A percentile compares a stretch with the other conserved stretches of the same genome.
phyloP scores from a whole-genome alignment of 64 coral and sea anemone species.

The Orbicella faveolata region DNA sequence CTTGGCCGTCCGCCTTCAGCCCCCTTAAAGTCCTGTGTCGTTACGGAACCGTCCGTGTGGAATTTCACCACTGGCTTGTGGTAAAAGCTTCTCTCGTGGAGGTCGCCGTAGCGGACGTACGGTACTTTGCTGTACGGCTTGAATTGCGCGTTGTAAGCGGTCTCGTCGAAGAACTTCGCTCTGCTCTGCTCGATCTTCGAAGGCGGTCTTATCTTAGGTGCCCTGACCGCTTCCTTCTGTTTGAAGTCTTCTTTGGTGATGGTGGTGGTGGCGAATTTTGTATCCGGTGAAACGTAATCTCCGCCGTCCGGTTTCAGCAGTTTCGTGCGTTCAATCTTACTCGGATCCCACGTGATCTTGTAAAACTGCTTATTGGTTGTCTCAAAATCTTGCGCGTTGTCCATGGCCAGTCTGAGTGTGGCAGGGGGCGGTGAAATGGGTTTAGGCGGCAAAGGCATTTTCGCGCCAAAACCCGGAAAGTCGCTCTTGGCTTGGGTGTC shows the following conservation, averaged over 20 bases:
- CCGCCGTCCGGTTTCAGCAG: constrained; percentile 60
- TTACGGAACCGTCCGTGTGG: constrained; percentile 80
- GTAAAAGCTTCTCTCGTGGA: constrained; percentile 86
- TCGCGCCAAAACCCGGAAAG: constrained; percentile 85
- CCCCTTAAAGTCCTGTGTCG: constrained; percentile 79
- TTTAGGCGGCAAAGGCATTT: constrained; percentile 83
- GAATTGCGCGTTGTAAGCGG: constrained; percentile 87
- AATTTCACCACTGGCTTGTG: constrained; percentile 83
- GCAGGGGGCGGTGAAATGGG: constrained; percentile 81
- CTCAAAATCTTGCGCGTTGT: constrained; percentile 70
- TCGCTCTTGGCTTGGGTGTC: constrained; percentile 95
- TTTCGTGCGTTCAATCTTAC: constrained; percentile 75
- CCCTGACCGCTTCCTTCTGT: constrained; percentile 59
- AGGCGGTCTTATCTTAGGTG: constrained; percentile 70
- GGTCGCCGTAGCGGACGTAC: constrained; percentile 86
- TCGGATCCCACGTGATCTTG: constrained; percentile 90
- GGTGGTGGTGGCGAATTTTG: constrained; percentile 79
- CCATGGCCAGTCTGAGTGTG: constrained; percentile 84
- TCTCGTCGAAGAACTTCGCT: constrained; percentile 71
- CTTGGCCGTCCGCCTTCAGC: constrained; percentile 68
- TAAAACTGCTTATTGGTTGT: constrained; percentile 88
- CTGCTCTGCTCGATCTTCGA: constrained; percentile 66
- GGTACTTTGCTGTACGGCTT: constrained; percentile 74
- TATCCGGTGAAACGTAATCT: constrained; percentile 54
- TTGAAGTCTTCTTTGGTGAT: constrained; percentile 87